These are phyloP conservation scores for Nebria ingens DNA, from an alignment of 1,140 invertebrate species.

Conservation along the genomic window DNA sequence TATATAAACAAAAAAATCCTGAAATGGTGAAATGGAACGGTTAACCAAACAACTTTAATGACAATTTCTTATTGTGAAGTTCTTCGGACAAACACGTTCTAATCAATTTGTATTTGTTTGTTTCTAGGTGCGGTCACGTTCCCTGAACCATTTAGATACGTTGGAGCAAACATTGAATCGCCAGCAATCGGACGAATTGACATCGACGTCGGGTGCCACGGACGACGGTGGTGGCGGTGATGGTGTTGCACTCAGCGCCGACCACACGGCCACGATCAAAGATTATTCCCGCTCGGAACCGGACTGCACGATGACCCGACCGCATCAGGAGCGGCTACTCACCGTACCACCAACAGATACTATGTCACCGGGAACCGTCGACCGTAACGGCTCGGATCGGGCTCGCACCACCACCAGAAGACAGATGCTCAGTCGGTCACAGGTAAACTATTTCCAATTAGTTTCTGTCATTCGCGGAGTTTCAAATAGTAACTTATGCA, in stretches of 20 bases:
- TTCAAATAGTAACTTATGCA: too few species aligned
- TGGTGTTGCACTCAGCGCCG: constrained; percentile 10
- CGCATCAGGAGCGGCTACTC: constrained; percentile 15
- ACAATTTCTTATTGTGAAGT: background rate
- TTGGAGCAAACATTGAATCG: constrained; percentile 30
- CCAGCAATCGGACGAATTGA: background rate
- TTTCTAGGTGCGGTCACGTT: constrained; percentile 50
- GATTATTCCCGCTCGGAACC: constrained; percentile 37
- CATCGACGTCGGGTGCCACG: background rate
- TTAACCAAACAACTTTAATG: too few species aligned
- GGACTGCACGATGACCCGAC: constrained; percentile 26
- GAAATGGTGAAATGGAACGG: too few species aligned
- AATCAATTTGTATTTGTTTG: background rate
- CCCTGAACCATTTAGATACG: constrained; percentile 50
- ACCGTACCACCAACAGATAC: constrained; percentile 21
- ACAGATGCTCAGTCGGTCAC: constrained; percentile 48
- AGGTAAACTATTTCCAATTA: too few species aligned
- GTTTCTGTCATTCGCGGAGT: too few species aligned
- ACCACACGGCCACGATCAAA: constrained; percentile 11
- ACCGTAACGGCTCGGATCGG: constrained; percentile 17
- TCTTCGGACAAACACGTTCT: background rate
- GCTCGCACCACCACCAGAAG: constrained; percentile 23
- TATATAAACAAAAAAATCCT: too few species aligned
- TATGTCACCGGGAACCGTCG: constrained; percentile 22
- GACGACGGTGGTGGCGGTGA: constrained; percentile 17